phyloP scores from a whole-genome alignment of 2,888 invertebrate genomes.

The Leptogaster cylindrica region DNA sequence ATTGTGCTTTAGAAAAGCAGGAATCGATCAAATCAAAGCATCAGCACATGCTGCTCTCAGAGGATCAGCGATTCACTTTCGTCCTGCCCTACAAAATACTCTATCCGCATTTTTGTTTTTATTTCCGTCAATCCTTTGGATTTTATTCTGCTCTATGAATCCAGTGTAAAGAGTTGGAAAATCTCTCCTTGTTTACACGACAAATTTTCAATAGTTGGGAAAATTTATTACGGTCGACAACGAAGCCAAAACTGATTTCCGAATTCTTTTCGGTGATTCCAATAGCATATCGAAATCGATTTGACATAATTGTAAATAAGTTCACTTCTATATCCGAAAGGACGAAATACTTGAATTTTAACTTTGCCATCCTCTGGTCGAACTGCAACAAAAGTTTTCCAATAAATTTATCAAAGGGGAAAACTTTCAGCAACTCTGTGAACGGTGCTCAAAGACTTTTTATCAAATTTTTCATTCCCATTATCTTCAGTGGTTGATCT shows the following conservation, averaged over 20 bases:
- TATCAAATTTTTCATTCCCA: constrained; percentile 22
- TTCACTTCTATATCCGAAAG: not conserved
- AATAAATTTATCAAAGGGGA: constrained; percentile 29
- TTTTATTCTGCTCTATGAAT: constrained; percentile 18
- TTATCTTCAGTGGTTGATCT: constrained; percentile 12
- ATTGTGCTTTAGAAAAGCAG: too few species aligned
- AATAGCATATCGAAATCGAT: constrained; percentile 1
- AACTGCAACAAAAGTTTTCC: constrained; percentile 20
- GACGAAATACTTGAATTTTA: constrained; percentile 13
- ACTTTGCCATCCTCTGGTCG: constrained; percentile 17
- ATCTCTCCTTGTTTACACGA: not conserved
- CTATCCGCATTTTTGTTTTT: too few species aligned
- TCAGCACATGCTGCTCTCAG: too few species aligned
- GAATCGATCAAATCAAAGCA: too few species aligned
- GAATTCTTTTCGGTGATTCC: not conserved
- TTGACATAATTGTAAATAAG: constrained; percentile 19
- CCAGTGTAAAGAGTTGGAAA: constrained; percentile 6
- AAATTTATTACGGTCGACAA: constrained; percentile 29
- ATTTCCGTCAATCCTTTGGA: constrained; percentile 12
- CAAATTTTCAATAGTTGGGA: constrained; percentile 8
- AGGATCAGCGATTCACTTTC: too few species aligned
- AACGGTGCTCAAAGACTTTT: constrained; percentile 16
- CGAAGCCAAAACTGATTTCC: too few species aligned
- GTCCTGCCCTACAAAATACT: too few species aligned
- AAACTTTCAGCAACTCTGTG: constrained; percentile 19